Percentiles rank a stretch among this genome's conserved stretches.
These are phyloP conservation scores for Anableps anableps DNA, from an alignment of 2,797 vertebrate genomes.

Conservation along the genomic window DNA sequence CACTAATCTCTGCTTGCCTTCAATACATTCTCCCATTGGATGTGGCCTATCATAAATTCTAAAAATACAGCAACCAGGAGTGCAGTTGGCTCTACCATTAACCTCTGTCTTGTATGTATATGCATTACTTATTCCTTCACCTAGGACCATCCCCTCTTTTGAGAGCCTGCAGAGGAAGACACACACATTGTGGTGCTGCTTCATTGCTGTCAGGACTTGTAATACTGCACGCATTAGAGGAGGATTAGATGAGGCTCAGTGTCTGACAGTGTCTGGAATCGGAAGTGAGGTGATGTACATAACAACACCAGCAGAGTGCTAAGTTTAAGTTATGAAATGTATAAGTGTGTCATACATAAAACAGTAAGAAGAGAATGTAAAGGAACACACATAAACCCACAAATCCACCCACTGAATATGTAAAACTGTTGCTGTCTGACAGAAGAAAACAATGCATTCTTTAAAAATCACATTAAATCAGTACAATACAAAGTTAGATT, in stretches of 20 bases:
- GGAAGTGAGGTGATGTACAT: slow-evolving; percentile 36
- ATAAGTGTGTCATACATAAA: neutral
- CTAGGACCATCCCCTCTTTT: slow-evolving; percentile 26
- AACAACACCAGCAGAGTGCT: slow-evolving; percentile 8
- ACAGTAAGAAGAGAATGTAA: neutral
- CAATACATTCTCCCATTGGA: slow-evolving; percentile 64
- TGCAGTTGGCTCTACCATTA: slow-evolving; percentile 54
- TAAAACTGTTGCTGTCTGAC: neutral
- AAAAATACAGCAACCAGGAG: slow-evolving; percentile 27
- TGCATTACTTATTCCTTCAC: slow-evolving; percentile 25
- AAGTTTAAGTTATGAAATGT: neutral
- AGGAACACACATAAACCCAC: neutral
- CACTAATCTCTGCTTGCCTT: slow-evolving; percentile 73
- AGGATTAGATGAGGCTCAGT: slow-evolving; percentile 45
- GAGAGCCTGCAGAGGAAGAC: neutral
- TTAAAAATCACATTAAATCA: neutral
- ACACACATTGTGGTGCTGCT: slow-evolving; percentile 18
- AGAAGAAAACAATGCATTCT: neutral
- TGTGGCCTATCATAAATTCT: slow-evolving; percentile 60
- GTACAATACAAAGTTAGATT: neutral
- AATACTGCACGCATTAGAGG: slow-evolving; percentile 26
- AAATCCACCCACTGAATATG: neutral
- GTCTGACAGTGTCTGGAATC: slow-evolving; percentile 33
- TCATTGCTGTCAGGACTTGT: slow-evolving; percentile 13
- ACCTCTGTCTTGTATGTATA: slow-evolving; percentile 15